Percentiles rank a stretch among this genome's conserved stretches.
Conservation (phyloP, 2,888 invertebrate genomes). For the Falcaria lacertinaria region DNA sequence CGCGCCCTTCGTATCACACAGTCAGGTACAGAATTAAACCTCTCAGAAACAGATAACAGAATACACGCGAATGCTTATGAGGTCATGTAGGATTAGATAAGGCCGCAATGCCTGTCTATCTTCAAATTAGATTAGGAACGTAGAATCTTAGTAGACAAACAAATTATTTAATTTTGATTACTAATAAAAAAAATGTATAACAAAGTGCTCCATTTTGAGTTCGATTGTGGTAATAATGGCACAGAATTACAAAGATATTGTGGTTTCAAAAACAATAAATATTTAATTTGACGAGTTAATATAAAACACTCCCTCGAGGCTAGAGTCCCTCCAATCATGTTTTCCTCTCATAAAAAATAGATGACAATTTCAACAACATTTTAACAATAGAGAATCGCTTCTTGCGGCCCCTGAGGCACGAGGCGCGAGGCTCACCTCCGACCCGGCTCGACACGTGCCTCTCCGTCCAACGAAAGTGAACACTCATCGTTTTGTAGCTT, state of each 20-base stretch:
- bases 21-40: slow-evolving; percentile 49
- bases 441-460: slow-evolving; percentile 64
- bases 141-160: too few species aligned
- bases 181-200: too few species aligned
- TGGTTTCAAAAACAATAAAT: neutral
- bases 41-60: slow-evolving; percentile 37
- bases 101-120: neutral
- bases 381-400: slow-evolving; percentile 35
- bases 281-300: neutral
- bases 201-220: too few species aligned
- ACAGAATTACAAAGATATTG: too few species aligned
- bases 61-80: slow-evolving; percentile 21
- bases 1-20: slow-evolving; percentile 66
- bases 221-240: too few species aligned
- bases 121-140: too few species aligned
- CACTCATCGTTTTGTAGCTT: slow-evolving; percentile 54
- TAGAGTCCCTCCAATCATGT: neutral
- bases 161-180: too few species aligned
- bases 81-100: slow-evolving; percentile 33
- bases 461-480: slow-evolving; percentile 58
- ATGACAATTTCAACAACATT: slow-evolving; percentile 12
- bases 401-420: slow-evolving; percentile 26
- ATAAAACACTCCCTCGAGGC: neutral
- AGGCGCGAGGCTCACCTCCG: slow-evolving; percentile 59
- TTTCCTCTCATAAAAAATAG: neutral